Conservation (phyloP, 2,888 invertebrate genomes). For the Cantharis rustica region DNA sequence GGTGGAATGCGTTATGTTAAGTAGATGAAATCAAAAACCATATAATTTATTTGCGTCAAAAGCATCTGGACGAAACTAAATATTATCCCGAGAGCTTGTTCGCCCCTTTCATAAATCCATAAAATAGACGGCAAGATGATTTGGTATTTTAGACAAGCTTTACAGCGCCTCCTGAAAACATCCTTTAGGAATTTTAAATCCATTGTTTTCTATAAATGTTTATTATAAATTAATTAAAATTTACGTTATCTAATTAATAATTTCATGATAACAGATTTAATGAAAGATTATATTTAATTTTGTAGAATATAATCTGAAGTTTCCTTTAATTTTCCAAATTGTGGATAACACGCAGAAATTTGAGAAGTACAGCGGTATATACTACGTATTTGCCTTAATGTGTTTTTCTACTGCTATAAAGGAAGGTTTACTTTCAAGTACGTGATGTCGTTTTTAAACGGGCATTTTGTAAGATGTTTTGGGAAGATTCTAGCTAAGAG, state of each 20-base stretch:
- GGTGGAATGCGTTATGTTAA: background rate
- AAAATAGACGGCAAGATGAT: background rate
- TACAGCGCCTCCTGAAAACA: background rate
- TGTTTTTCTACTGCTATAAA: background rate
- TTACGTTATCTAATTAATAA: background rate
- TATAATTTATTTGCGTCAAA: constrained; percentile 1
- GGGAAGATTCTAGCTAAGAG: background rate
- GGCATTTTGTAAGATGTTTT: background rate
- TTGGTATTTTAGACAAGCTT: background rate
- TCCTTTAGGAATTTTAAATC: background rate
- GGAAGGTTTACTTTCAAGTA: background rate
- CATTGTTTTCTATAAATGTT: background rate
- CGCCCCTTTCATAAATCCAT: background rate
- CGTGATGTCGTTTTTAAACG: background rate
- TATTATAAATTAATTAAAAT: background rate
- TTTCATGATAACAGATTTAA: background rate
- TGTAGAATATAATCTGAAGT: background rate
- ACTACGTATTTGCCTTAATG: background rate
- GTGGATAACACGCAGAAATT: background rate
- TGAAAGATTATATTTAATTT: background rate
- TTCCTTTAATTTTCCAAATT: background rate
- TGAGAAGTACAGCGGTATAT: background rate
- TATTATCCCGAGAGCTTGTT: background rate
- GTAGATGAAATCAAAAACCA: background rate
- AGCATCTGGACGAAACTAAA: constrained; percentile 3